phyloP scores from a whole-genome alignment of 2,113 vertebrate species.

The Hyaena hyaena region DNA sequence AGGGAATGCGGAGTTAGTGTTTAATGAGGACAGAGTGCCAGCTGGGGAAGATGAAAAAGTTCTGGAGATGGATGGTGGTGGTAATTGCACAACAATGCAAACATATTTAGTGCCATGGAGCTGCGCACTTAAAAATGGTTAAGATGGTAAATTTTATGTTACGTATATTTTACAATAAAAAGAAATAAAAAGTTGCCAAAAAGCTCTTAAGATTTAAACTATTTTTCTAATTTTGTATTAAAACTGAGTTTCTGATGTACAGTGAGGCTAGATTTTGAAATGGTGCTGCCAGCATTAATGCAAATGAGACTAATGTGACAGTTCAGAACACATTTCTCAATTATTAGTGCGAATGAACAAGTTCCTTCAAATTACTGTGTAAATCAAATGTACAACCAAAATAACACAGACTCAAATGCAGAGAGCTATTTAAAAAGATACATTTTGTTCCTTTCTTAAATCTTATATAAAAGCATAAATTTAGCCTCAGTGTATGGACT shows the following conservation, averaged over 20 bases:
- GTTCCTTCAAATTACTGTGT: constrained; percentile 50
- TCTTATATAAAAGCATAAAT: constrained; percentile 82
- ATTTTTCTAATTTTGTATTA: constrained; percentile 33
- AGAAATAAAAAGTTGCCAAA: background rate
- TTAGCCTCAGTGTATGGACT: constrained; percentile 77
- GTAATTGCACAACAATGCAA: background rate
- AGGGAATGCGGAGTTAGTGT: background rate
- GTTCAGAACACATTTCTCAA: background rate
- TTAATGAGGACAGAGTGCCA: background rate
- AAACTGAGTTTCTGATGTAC: constrained; percentile 35
- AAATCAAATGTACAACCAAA: constrained; percentile 35
- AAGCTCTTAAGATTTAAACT: background rate
- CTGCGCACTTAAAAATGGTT: background rate
- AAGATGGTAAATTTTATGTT: background rate
- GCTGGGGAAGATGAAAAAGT: background rate
- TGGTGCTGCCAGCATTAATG: background rate
- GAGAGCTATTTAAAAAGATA: constrained; percentile 73
- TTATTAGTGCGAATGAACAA: constrained; percentile 43
- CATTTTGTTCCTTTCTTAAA: constrained; percentile 61
- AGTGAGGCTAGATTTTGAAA: constrained; percentile 41
- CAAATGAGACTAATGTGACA: background rate
- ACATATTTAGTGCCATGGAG: background rate
- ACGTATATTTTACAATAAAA: background rate
- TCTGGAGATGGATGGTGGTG: background rate
- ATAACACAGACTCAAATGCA: constrained; percentile 40